Evolutionary conservation across 1,140 invertebrate genomes (phyloP), one percentile per base, ranked within the genome.

Genomic region (Halyomorpha halys): DNA sequence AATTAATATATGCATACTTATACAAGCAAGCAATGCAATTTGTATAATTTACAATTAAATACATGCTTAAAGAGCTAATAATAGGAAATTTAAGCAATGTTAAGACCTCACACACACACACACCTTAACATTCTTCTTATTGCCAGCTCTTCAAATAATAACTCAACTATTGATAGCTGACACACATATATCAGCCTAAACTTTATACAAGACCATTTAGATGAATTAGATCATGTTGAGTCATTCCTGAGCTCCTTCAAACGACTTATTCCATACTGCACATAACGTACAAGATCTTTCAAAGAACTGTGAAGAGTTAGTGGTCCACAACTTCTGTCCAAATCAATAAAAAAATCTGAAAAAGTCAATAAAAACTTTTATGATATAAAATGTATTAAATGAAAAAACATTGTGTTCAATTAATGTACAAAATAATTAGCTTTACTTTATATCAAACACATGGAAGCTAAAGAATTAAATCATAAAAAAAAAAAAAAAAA

Each of bases 281-380:
- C 85, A 73, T 90, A 90, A 61, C 81, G 79, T 34, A 89, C 87
- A 64, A 91, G 77, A 69, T 90, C 84, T 65, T 79, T 80, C 59
- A 90, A 74, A 30, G 85, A 83, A 73, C 86, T 89, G 71, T 87
- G 84, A 66, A 90, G 74, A 15, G 86, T 89, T 44, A 91, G 74
- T 11, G 85, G 85, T 65, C 86, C 87, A 76, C 83, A 82, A 63
- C 80, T 79, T 65, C 83, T 79, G 72, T 91, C 87, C 70, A 91
- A 74, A 68, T 85, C 80, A 66, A 86, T 82, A 74, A 91, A 90
- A 74, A 91, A 91, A 68, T 87, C 88, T 91, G 76, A 3, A 81
- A 77, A 71, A 67, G 64, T 70, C 66, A 68, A 60, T 68, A 67
- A 66, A 66, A 67, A 13, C 11, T 6, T 13, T 39, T 13, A 39